These are phyloP conservation scores for Notodonta dromedarius DNA, from an alignment of 2,888 invertebrate genomes.

Conservation along the genomic window DNA sequence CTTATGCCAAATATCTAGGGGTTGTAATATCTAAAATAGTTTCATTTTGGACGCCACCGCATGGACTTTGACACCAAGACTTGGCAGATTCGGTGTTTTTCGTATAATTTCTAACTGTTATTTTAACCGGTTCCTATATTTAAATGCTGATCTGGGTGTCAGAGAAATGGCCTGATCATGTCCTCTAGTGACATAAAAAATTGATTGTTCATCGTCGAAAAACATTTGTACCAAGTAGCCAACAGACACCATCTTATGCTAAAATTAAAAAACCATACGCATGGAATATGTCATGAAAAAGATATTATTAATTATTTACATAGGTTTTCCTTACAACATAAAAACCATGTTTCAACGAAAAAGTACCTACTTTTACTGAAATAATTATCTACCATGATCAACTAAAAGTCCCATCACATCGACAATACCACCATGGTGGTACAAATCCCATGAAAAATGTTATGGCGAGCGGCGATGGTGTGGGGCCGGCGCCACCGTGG, in stretches of 20 bases:
- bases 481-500: conserved; percentile 58
- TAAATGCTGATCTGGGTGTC: background rate
- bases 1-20: conserved; percentile 6
- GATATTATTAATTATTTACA: too few relatives aligned
- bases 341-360: too few relatives aligned
- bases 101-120: conserved; percentile 1
- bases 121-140: conserved; percentile 4
- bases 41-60: background rate
- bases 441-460: conserved; percentile 52
- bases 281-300: too few relatives aligned
- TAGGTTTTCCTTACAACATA: too few relatives aligned
- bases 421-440: conserved; percentile 44
- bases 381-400: background rate
- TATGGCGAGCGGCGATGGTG: conserved; percentile 56
- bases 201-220: too few relatives aligned
- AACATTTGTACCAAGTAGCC: too few relatives aligned
- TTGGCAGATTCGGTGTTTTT: conserved; percentile 5
- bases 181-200: background rate
- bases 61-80: conserved; percentile 5
- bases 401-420: conserved; percentile 22
- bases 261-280: too few relatives aligned
- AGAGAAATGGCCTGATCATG: background rate
- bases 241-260: too few relatives aligned
- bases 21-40: conserved; percentile 6
- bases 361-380: too few relatives aligned